Conservation (phyloP, 2,797 vertebrate species). For the Glyptemys insculpta region DNA sequence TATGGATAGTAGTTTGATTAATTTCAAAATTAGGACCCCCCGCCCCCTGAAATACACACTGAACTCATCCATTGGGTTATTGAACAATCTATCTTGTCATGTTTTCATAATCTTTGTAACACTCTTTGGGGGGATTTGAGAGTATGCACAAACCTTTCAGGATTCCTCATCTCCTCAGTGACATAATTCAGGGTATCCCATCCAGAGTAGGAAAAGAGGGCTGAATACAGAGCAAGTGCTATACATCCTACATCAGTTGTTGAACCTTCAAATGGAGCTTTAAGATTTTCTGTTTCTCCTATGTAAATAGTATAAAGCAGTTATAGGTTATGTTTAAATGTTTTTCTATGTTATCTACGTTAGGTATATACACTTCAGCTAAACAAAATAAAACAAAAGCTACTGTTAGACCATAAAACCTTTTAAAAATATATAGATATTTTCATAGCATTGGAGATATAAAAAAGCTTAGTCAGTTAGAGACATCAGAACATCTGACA, state of each 20-base stretch:
- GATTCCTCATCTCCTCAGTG: constrained; percentile 91
- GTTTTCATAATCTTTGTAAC: background rate
- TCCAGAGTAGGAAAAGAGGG: constrained; percentile 91
- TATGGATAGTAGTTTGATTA: background rate
- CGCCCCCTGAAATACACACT: background rate
- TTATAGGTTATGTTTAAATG: background rate
- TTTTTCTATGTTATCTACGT: fast-evolving
- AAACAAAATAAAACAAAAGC: background rate
- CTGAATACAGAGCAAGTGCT: constrained; percentile 89
- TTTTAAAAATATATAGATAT: background rate
- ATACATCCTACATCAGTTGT: constrained; percentile 84
- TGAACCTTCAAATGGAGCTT: constrained; percentile 86
- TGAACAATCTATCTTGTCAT: too few relatives aligned
- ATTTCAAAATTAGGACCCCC: background rate
- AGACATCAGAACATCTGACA: background rate
- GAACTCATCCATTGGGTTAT: background rate
- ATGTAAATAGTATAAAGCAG: constrained; percentile 4
- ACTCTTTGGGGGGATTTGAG: background rate
- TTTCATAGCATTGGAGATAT: background rate
- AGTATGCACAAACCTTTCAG: constrained; percentile 81
- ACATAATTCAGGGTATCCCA: constrained; percentile 94
- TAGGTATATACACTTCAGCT: background rate
- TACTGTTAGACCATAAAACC: background rate
- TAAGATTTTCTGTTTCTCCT: constrained; percentile 87
- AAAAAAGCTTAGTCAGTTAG: background rate